Evolutionary conservation across 2,888 invertebrate genomes (phyloP), one percentile per base, ranked within the genome.

Genomic region (Phaedon cochleariae): DNA sequence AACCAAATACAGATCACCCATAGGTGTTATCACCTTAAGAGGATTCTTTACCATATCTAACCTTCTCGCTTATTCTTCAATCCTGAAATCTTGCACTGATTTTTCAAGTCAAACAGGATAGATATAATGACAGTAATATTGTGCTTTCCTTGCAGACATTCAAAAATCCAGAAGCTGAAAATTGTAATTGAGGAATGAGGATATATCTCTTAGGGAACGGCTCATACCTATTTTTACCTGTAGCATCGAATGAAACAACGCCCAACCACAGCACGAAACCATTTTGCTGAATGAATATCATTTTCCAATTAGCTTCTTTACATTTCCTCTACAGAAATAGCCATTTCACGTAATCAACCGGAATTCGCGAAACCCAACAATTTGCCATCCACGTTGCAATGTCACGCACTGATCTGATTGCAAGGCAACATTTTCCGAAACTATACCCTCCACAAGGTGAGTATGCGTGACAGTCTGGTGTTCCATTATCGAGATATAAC

Each of bases 401-500:
- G 15, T 41, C 41, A 41, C 41, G 41, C 41, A 41, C 41, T 15
- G 7, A 26, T 5, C 7, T 3, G 26, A 26, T n/a, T n/a, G 26
- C 26, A 26, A 26, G 7, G n/a, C n/a, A 26, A 26, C 26, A 26
- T 26, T 26, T 26, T 26, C 7, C 26, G 26, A 26, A 7, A 26
- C 4, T n/a, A n/a, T n/a, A n/a, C n/a, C n/a, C n/a, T 26, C 26
- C 26, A 26, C 26, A 22, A 37, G 21, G 29, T 26, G 45, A 7
- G n/a, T 45, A 45, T 45, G 45, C 57, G 57, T 55, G 55, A 20
- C 18, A 18, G 31, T n/a, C 20, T 37, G 1, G 45, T 57, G 45
- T 57, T 57, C 45, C 15, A 57, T 26, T 17, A 48, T 60, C 62
- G 26, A 59, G 34, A 59, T 59, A 65, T 62, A 62, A 62, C 53